Conservation (phyloP, 2,797 vertebrate species). For the Triplophysa yarkandensis region DNA sequence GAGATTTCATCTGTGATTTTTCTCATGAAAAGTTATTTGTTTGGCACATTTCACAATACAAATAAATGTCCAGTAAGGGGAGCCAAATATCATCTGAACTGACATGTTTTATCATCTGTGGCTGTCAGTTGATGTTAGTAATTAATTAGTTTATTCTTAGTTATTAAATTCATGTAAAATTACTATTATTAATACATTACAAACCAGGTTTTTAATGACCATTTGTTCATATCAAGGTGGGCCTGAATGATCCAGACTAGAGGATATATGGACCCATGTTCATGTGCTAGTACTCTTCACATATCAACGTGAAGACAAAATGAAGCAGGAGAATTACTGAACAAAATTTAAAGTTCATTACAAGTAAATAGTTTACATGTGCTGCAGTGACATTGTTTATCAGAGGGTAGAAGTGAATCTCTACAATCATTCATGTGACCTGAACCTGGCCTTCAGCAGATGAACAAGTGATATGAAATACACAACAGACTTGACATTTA, state of each 20-base stretch:
- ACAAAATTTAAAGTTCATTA: no score
- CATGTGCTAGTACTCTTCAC: neutral
- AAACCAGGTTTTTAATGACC: neutral
- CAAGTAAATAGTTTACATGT: neutral
- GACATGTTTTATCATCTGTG: neutral
- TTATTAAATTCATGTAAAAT: neutral
- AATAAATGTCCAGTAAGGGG: neutral
- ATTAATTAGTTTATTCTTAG: neutral
- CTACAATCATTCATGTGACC: neutral
- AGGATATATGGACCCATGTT: neutral
- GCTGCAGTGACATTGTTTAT: neutral
- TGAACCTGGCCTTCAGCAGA: neutral
- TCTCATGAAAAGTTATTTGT: no score
- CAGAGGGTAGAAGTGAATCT: conserved; percentile 28
- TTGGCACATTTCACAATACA: no score
- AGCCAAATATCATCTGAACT: neutral
- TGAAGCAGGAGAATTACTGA: neutral
- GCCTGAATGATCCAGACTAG: neutral
- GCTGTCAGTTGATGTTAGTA: neutral
- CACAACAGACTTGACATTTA: conserved; percentile 6
- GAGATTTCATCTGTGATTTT: no score
- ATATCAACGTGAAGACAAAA: neutral
- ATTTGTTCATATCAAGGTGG: neutral
- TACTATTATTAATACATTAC: neutral
- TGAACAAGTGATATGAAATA: neutral